Conservation (phyloP, 2,888 invertebrate species). For the Stenodema calcarata region DNA sequence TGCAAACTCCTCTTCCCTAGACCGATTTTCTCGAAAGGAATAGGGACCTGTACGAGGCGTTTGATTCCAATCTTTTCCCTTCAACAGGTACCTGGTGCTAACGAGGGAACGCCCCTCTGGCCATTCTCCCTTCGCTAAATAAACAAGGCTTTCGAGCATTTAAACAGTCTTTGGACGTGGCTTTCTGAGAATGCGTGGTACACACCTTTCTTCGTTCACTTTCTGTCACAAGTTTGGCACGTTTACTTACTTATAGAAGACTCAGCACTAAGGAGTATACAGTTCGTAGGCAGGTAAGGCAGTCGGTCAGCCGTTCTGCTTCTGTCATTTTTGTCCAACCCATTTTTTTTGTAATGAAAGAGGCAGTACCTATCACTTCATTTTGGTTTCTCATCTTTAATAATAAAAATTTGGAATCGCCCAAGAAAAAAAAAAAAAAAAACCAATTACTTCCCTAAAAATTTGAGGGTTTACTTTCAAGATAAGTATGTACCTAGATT, state of each 20-base stretch:
- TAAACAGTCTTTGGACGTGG: not conserved
- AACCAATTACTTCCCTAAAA: too few species aligned
- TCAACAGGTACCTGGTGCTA: slow-evolving; percentile 48
- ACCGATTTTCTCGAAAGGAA: not conserved
- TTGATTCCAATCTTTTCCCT: slow-evolving; percentile 40
- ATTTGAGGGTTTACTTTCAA: too few species aligned
- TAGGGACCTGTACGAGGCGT: slow-evolving; percentile 17
- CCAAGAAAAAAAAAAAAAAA: too few species aligned
- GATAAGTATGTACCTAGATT: too few species aligned
- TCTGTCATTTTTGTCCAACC: too few species aligned
- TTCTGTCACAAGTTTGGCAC: not conserved
- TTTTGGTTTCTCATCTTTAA: too few species aligned
- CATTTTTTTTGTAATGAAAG: too few species aligned
- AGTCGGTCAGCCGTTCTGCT: too few species aligned
- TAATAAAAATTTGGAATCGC: too few species aligned
- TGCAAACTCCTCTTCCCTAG: not conserved
- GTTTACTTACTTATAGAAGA: not conserved
- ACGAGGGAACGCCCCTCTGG: slow-evolving; percentile 1
- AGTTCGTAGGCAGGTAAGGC: too few species aligned
- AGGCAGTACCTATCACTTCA: too few species aligned
- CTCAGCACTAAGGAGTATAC: too few species aligned
- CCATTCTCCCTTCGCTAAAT: slow-evolving; percentile 9
- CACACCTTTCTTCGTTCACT: not conserved
- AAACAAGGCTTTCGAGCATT: not conserved
- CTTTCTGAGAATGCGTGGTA: not conserved